phyloP scores from a whole-genome alignment of 2,888 invertebrate genomes.

The Lypha dubia region DNA sequence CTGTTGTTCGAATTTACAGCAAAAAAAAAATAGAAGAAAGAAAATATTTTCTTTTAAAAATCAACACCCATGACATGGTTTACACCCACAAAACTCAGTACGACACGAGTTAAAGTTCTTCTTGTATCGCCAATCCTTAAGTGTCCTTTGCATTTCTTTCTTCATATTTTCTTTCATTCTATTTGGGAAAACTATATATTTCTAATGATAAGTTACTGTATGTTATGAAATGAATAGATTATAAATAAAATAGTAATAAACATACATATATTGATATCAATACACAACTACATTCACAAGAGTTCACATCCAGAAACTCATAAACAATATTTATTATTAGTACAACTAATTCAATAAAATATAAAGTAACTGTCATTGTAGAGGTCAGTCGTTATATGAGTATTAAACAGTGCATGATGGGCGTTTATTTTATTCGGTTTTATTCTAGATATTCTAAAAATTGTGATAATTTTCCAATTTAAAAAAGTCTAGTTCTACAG shows the following conservation, averaged over 20 bases:
- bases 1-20: background rate
- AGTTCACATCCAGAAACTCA: no score
- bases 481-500: no score
- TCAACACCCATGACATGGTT: slow-evolving; percentile 67
- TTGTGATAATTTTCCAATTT: background rate
- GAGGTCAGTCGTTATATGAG: background rate
- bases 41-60: slow-evolving; percentile 42
- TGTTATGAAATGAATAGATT: slow-evolving; percentile 52
- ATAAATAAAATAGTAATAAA: slow-evolving; percentile 52
- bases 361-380: slow-evolving; percentile 5
- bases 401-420: no score
- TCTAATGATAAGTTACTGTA: slow-evolving; percentile 37
- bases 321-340: no score
- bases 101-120: slow-evolving; percentile 54
- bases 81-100: slow-evolving; percentile 65
- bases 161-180: background rate
- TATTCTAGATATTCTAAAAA: background rate
- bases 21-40: background rate
- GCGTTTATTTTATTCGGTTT: background rate
- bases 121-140: slow-evolving; percentile 42
- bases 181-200: background rate
- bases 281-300: no score
- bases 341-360: background rate
- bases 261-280: background rate
- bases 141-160: slow-evolving; percentile 1